Conservation (phyloP, 1,140 invertebrate genomes). For the Hylyphantes graminicola region DNA sequence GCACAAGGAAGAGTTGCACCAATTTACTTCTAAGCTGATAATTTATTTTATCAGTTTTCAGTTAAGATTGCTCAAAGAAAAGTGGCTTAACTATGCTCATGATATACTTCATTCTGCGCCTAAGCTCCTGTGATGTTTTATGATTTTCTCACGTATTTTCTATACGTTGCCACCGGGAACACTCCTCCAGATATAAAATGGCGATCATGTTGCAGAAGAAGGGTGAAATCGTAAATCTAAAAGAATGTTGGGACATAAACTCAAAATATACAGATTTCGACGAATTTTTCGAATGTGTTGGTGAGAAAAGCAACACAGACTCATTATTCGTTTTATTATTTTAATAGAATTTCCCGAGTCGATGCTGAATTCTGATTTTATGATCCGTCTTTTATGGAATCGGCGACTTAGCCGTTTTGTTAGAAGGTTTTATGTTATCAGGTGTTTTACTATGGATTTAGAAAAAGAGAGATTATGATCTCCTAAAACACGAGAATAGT, state of each 20-base stretch:
- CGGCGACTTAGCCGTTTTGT: not conserved
- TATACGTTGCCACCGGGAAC: not conserved
- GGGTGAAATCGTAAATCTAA: conserved; percentile 9
- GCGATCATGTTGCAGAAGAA: not conserved
- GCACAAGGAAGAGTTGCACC: no score
- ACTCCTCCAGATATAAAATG: not conserved
- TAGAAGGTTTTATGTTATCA: no score
- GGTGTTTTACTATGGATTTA: no score
- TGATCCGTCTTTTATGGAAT: not conserved
- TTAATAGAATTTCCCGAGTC: conserved; percentile 12
- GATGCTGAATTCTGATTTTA: not conserved
- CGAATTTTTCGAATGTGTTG: not conserved
- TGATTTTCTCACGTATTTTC: not conserved
- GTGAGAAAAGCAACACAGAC: not conserved
- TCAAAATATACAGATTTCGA: conserved; percentile 1
- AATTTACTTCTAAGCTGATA: no score
- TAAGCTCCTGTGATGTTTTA: no score
- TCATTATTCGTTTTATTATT: not conserved
- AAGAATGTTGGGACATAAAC: not conserved
- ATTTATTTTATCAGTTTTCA: no score
- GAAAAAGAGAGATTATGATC: no score
- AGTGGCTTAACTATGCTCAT: no score
- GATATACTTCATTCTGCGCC: no score
- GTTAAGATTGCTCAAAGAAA: no score
- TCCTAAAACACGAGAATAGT: no score